phyloP scores from a whole-genome alignment of 2,113 vertebrate species.

The Cyrtonyx montezumae region DNA sequence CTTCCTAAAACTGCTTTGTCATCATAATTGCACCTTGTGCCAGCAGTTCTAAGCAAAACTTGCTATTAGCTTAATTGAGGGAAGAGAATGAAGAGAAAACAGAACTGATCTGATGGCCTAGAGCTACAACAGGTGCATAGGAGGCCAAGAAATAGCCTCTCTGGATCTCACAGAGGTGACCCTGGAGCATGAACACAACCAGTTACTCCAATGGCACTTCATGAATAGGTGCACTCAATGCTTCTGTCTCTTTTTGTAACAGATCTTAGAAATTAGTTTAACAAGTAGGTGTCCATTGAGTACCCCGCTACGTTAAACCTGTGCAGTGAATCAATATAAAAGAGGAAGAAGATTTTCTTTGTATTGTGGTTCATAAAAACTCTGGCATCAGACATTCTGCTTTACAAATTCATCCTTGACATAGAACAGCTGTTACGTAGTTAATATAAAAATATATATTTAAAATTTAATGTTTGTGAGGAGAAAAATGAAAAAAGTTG shows the following conservation, averaged over 20 bases:
- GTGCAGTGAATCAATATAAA: neutral
- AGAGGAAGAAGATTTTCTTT: neutral
- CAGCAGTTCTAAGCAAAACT: constrained; percentile 43
- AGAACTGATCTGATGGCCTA: neutral
- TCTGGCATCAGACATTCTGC: neutral
- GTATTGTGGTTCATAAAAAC: neutral
- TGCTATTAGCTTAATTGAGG: constrained; percentile 56
- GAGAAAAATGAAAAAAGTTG: neutral
- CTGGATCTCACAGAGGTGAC: neutral
- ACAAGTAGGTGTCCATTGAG: too few species aligned
- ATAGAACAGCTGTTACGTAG: neutral
- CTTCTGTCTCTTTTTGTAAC: accelerated
- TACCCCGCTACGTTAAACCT: neutral
- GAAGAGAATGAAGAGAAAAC: neutral
- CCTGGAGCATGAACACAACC: neutral
- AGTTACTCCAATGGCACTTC: neutral
- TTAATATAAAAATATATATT: neutral
- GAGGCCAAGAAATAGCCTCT: neutral
- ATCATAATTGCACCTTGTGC: constrained; percentile 34
- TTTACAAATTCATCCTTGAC: neutral
- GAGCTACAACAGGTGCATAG: neutral
- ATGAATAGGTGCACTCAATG: neutral
- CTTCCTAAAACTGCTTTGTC: constrained; percentile 50
- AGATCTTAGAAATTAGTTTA: neutral
- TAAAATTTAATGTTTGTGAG: neutral